Conservation (phyloP, 2,888 invertebrate genomes). For the Hypena proboscidalis region DNA sequence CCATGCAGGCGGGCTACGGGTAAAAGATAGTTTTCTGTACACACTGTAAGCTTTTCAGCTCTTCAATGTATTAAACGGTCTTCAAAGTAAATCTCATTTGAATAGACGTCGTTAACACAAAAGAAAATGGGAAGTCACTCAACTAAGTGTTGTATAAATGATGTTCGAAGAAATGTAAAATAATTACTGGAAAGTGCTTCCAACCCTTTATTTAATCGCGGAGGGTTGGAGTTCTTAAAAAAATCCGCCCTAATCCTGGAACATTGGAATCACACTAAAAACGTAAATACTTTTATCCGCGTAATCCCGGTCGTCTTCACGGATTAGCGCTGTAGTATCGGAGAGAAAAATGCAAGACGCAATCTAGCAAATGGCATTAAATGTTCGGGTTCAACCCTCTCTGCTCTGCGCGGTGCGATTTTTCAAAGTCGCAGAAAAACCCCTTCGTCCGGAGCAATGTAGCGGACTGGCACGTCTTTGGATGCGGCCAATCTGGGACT, state of each 20-base stretch:
- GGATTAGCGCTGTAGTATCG: slow-evolving; percentile 78
- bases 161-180: slow-evolving; percentile 74
- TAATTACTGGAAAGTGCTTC: slow-evolving; percentile 79
- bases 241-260: slow-evolving; percentile 73
- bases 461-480: slow-evolving; percentile 82
- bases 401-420: slow-evolving; percentile 76
- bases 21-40: no score
- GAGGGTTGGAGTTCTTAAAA: slow-evolving; percentile 74
- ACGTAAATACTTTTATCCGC: slow-evolving; percentile 80
- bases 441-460: slow-evolving; percentile 78
- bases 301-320: slow-evolving; percentile 79
- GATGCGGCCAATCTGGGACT: slow-evolving; percentile 67
- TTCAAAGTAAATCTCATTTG: slow-evolving; percentile 36
- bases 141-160: slow-evolving; percentile 51
- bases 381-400: slow-evolving; percentile 83
- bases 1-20: no score
- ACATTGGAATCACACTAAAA: slow-evolving; percentile 81
- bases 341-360: slow-evolving; percentile 82
- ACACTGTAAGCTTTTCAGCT: no score
- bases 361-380: slow-evolving; percentile 86
- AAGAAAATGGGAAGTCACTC: slow-evolving; percentile 51
- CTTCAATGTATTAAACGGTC: slow-evolving; percentile 15
- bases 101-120: slow-evolving; percentile 47
- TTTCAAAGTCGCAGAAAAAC: slow-evolving; percentile 83
- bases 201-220: slow-evolving; percentile 78